Base-by-base conservation (phyloP, 2,888 invertebrate genomes). In the Mactromeris polynyma region DNA sequence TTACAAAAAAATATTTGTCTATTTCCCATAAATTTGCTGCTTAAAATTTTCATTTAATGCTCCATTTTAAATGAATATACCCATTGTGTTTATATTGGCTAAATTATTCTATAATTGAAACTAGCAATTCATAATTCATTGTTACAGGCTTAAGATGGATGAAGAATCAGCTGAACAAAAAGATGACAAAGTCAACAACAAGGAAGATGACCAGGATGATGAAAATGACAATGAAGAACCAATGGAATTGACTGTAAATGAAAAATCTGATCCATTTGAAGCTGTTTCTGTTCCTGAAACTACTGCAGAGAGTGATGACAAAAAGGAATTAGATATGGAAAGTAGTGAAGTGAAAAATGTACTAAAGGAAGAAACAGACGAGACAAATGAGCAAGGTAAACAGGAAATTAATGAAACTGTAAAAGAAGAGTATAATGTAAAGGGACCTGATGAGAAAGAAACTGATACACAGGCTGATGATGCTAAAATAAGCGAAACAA, bases 291-390 rank as follows among this genome's bases (percentile, higher is more conserved):
- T 36, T 19, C 38, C 80, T 64, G 51, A 64, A 26, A 40, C 26
- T n/a, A 40, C n/a, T 26, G 31, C 21, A 17, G 85, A 42, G 38
- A 46, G 40, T 42, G 42, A 73, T 40, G 73, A 64, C 17, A 26
- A 83, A 40, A 40, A 46, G 11, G 36, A 40, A 0, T 14, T 31
- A 46, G 83, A 77, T 31, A 69, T 46, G 46, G 46, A 46, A 82
- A 33, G 40, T 79, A 73, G 58, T 77, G 83, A 89, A 54, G 81
- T 73, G 17, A 84, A 80, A 58, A n/a, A 42, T n/a, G 79, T 80
- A 54, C 58, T 84, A 51, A 73, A 85, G 58, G 58, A 81, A 46
- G 73, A 36, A 77, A 26, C 36, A 81, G 82, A 36, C 26, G 58
- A 85, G n/a, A 14, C 14, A 40, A 36, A 80, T 19, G 79, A 79